Percentiles rank a stretch among this genome's conserved stretches.
Conservation (phyloP, 2,797 vertebrate genomes). For the Semaprochilodus insignis region DNA sequence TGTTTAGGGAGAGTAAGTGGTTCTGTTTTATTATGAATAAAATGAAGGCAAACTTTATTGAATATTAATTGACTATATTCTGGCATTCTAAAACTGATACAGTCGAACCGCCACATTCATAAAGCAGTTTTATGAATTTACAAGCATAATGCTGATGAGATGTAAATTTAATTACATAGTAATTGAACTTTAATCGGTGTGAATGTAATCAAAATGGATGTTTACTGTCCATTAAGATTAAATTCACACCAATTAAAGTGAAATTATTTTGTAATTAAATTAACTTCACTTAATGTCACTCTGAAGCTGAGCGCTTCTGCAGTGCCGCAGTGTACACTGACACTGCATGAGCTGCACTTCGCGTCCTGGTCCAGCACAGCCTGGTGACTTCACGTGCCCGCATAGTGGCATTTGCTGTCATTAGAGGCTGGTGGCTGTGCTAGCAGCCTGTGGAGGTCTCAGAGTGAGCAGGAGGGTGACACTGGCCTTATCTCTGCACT, state of each 20-base stretch:
- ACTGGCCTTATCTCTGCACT: conserved; percentile 54
- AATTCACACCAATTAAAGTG: conserved; percentile 9
- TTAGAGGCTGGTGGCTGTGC: conserved; percentile 17
- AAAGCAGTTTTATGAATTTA: neutral
- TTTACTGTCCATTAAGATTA: conserved; percentile 6
- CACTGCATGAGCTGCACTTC: neutral
- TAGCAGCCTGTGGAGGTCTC: conserved; percentile 10
- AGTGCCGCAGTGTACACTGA: conserved; percentile 7
- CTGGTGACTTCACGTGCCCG: conserved; percentile 23
- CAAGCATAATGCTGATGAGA: neutral
- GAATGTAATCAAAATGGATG: neutral
- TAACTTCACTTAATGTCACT: neutral
- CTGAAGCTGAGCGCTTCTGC: neutral
- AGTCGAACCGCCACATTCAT: neutral
- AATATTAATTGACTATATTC: neutral
- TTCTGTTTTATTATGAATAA: neutral
- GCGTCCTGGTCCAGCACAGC: neutral
- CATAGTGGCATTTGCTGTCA: conserved; percentile 31
- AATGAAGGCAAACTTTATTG: neutral
- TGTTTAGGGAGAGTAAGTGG: too few species aligned
- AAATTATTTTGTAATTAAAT: conserved; percentile 15
- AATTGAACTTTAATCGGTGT: neutral
- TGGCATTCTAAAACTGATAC: neutral
- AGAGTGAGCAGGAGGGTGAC: conserved; percentile 29
- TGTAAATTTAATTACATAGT: conserved; percentile 7